Percentiles rank a stretch among this genome's conserved stretches.
phyloP scores from a whole-genome alignment of 2,888 invertebrate genomes.

The Drosophila nigricruria region DNA sequence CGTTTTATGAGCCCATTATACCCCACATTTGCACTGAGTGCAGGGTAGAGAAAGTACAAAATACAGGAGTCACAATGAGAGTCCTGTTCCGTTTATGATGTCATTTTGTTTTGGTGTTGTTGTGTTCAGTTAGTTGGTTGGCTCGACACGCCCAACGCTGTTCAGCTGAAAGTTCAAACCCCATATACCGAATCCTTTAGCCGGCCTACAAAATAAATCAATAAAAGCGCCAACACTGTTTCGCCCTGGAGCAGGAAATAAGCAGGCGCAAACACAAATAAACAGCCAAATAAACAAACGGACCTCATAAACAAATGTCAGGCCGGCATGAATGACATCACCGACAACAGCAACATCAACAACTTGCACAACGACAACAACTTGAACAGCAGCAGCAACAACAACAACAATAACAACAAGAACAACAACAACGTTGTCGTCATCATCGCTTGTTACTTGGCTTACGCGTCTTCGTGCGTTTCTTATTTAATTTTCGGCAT shows the following conservation, averaged over 20 bases:
- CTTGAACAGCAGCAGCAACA: conserved; percentile 9
- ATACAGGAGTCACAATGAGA: neutral
- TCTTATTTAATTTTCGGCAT: conserved; percentile 23
- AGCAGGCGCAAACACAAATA: conserved; percentile 19
- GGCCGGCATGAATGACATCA: conserved; percentile 52
- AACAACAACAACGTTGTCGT: conserved; percentile 11
- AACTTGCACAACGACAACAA: conserved; percentile 6
- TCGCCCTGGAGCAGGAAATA: conserved; percentile 46
- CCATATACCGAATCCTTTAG: conserved; percentile 43
- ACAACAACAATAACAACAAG: neutral
- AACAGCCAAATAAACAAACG: conserved; percentile 21
- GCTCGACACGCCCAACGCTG: conserved; percentile 32
- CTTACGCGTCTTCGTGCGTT: conserved; percentile 10
- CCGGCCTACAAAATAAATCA: conserved; percentile 48
- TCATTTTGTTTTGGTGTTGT: conserved; percentile 20
- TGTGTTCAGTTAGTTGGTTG: conserved; percentile 27
- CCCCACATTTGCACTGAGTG: neutral
- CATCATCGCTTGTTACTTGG: conserved; percentile 11
- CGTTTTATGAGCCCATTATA: neutral
- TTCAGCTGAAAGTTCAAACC: conserved; percentile 1
- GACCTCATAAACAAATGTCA: conserved; percentile 49
- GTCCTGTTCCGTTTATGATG: conserved; percentile 30
- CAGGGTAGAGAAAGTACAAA: conserved; percentile 1
- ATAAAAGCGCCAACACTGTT: conserved; percentile 48
- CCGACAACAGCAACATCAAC: conserved; percentile 25